phyloP scores from a whole-genome alignment of 2,888 invertebrate genomes.

The Ephialtes manifestator region DNA sequence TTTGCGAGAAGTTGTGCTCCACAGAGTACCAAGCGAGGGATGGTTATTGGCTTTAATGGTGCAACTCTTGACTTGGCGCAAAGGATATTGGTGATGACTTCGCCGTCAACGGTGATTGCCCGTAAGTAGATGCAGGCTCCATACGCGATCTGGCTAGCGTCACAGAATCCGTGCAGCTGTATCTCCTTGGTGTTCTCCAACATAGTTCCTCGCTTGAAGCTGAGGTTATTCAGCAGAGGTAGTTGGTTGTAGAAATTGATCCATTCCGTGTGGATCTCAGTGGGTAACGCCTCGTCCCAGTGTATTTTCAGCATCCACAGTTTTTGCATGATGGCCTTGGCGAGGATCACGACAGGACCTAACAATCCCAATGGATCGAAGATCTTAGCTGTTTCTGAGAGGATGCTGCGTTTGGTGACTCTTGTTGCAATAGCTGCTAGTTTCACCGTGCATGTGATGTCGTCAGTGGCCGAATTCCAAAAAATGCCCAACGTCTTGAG shows the following conservation, averaged over 20 bases:
- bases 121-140: constrained; percentile 44
- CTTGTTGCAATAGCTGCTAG: background rate
- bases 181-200: background rate
- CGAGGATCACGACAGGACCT: constrained; percentile 32
- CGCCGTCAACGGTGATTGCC: too few species aligned
- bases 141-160: constrained; percentile 64
- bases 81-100: too few species aligned
- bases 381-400: background rate
- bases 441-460: constrained; percentile 46
- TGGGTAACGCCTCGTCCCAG: constrained; percentile 48
- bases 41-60: constrained; percentile 32
- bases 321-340: background rate
- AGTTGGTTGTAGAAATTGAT: background rate
- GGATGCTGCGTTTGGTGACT: constrained; percentile 39
- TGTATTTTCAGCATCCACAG: constrained; percentile 13
- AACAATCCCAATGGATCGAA: constrained; percentile 46
- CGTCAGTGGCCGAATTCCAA: constrained; percentile 52
- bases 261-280: background rate
- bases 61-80: too few species aligned
- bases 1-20: constrained; percentile 56
- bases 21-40: constrained; percentile 70
- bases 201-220: background rate
- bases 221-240: constrained; percentile 1
- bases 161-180: constrained; percentile 70
- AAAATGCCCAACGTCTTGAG: constrained; percentile 40